These are phyloP conservation scores for Melanotus villosus DNA, from an alignment of 2,888 invertebrate species.

Conservation along the genomic window DNA sequence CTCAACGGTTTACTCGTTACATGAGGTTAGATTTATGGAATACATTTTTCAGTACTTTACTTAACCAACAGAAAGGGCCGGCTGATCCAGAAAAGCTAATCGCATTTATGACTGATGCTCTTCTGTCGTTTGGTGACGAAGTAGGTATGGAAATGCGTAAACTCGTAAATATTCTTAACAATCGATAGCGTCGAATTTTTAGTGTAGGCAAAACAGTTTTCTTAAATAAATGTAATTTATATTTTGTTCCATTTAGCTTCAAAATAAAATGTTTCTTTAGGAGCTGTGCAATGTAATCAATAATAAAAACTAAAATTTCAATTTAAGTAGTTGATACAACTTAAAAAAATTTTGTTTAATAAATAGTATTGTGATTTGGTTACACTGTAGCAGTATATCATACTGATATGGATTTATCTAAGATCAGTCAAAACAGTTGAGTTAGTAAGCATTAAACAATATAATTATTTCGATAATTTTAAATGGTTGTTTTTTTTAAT, in stretches of 20 bases:
- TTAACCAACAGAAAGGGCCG: conserved; percentile 74
- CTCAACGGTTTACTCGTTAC: conserved; percentile 61
- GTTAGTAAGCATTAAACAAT: neutral
- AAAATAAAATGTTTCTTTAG: conserved; percentile 8
- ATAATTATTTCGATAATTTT: conserved; percentile 18
- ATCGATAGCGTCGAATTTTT: conserved; percentile 58
- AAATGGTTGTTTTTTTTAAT: neutral
- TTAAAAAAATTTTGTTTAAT: neutral
- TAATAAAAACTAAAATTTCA: neutral
- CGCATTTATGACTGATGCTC: conserved; percentile 56
- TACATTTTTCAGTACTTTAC: conserved; percentile 82
- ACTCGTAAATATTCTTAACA: conserved; percentile 62
- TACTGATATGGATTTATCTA: neutral
- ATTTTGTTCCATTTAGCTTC: conserved; percentile 36
- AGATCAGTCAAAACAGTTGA: neutral
- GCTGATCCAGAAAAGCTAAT: conserved; percentile 60
- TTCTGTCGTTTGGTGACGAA: conserved; percentile 56
- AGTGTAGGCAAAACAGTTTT: conserved; percentile 26
- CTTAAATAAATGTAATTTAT: conserved; percentile 41
- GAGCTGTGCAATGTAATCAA: conserved; percentile 37
- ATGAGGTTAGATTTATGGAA: conserved; percentile 83
- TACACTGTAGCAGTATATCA: conserved; percentile 15
- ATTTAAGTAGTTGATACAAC: neutral
- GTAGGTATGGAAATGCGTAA: conserved; percentile 58
- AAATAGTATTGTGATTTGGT: neutral